Base-by-base conservation (phyloP, 2,113 vertebrate genomes). In the Oreochromis spilurus region DNA sequence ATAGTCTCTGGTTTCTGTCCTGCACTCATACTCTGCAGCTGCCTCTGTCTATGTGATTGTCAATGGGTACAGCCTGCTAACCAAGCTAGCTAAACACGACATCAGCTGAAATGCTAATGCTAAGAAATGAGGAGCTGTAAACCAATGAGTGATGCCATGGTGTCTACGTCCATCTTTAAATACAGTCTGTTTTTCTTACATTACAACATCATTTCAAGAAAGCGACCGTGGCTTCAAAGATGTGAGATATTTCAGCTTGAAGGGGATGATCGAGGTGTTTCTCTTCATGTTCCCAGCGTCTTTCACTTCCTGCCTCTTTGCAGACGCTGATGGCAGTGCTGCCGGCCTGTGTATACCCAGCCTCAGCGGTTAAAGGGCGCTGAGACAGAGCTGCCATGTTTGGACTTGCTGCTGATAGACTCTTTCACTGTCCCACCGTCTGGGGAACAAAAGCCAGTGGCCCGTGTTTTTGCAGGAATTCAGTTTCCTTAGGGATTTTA, bases 91-190 rank as follows among this genome's bases (percentile, higher is more conserved):
- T 34, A 62, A 62, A 34, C 29, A 62, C 2, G 3, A 19, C 58
- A 62, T 62, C 13, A 62, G 16, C 0, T 1, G 3, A 34, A 45
- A 34, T 34, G 58, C 29, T 62, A 6, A 62, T 34, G 29, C 58
- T 34, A 6, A 34, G 1, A 34, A 60, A 60, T 0, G 29, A 31
- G 57, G 57, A 60, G 57, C 26, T 0, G 1, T 34, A 1, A 60
- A 60, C 9, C 57, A 6, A 34, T 60, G 16, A 1, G 29, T 34
- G 57, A 60, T 60, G 14, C 0, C 57, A 17, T 10, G 16, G 0
- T 60, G 29, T 19, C 16, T 19, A 10, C 5, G 1, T 60, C 57
- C 16, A 60, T 60, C 57, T 60, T 34, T 60, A 60, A 60, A 34
- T 60, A 19, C 29, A 60, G 57, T 34, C 29, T 60, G 29, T 34